Evolutionary conservation across 2,113 vertebrate species (phyloP).

Genomic region (Alligator mississippiensis): DNA sequence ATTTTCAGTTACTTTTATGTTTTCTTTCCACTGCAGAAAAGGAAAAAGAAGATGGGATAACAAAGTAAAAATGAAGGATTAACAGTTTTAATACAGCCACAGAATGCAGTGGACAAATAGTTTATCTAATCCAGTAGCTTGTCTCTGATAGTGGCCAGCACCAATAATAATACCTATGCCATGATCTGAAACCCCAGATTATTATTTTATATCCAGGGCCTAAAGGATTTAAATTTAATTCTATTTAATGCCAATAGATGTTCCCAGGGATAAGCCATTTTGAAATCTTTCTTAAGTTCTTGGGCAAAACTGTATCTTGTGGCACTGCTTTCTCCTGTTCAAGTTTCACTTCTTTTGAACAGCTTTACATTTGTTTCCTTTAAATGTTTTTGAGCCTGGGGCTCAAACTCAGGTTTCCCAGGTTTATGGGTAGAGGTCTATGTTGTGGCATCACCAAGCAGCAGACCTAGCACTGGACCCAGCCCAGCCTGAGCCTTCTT

Average conservation of each 20-base stretch:
- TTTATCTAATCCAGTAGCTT: not conserved
- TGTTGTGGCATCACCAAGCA: too few species aligned
- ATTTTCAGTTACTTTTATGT: too few species aligned
- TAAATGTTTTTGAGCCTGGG: too few species aligned
- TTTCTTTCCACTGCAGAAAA: not conserved
- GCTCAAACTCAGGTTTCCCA: too few species aligned
- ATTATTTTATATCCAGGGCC: too few species aligned
- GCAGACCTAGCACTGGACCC: too few species aligned
- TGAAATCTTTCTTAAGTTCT: not conserved
- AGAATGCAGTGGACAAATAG: rapidly evolving
- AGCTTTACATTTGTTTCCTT: too few species aligned
- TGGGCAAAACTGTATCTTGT: not conserved
- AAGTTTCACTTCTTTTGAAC: too few species aligned
- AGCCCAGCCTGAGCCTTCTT: too few species aligned
- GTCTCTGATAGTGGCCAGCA: not conserved
- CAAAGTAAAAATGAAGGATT: not conserved
- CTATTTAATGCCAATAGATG: not conserved
- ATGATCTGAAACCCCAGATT: too few species aligned
- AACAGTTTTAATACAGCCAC: not conserved
- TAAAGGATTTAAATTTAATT: too few species aligned
- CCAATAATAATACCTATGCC: not conserved
- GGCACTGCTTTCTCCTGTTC: not conserved
- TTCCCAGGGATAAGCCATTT: not conserved
- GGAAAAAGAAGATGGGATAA: rapidly evolving
- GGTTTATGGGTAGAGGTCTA: too few species aligned